These are phyloP conservation scores for Monochamus alternatus DNA, from an alignment of 2,888 invertebrate species.

Conservation along the genomic window DNA sequence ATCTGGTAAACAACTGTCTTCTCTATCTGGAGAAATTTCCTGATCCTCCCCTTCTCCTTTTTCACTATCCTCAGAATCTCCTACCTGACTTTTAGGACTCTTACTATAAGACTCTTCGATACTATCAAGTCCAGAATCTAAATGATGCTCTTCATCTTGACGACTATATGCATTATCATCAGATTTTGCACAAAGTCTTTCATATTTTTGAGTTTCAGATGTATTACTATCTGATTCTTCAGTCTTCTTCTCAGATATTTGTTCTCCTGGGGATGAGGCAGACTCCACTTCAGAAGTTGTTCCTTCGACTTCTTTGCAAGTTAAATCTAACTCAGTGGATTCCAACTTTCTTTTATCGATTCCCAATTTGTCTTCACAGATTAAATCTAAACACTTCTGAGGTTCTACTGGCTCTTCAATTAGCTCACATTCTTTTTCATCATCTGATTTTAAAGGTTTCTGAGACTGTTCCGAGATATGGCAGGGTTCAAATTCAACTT, in stretches of 20 bases:
- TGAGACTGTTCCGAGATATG: no score
- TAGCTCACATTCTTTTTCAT: no score
- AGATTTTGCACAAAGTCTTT: background rate
- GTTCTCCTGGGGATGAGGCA: background rate
- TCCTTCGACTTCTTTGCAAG: background rate
- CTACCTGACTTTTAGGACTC: background rate
- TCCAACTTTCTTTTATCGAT: background rate
- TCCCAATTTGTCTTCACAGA: no score
- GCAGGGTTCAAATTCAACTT: no score
- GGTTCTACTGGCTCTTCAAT: no score
- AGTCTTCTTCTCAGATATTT: background rate
- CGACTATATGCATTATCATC: background rate
- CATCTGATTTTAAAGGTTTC: no score
- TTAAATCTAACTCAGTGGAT: background rate
- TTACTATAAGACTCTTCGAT: constrained; percentile 7
- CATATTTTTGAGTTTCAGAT: background rate
- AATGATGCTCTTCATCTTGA: constrained; percentile 4
- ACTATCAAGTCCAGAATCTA: constrained; percentile 20
- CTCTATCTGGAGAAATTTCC: background rate
- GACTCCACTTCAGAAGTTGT: background rate
- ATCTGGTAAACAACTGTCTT: background rate
- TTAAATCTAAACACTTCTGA: no score
- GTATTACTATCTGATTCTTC: background rate
- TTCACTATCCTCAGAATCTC: background rate
- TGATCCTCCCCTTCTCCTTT: background rate